Conservation (phyloP, 2,113 vertebrate species). For the Eolophus roseicapilla region DNA sequence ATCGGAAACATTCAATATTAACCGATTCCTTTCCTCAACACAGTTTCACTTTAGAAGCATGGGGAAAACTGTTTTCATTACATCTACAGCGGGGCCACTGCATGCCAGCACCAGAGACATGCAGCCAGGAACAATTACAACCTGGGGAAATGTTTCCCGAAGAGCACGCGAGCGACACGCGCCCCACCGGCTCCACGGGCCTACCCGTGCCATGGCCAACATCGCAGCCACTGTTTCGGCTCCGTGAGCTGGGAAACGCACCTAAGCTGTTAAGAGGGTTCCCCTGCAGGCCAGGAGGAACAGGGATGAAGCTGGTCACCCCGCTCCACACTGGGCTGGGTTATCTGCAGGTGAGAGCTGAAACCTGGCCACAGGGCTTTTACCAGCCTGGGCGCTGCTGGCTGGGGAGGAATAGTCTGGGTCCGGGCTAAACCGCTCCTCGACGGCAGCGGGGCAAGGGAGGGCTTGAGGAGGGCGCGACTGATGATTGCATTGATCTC, state of each 20-base stretch:
- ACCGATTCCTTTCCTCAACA: background rate
- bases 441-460: constrained; percentile 22
- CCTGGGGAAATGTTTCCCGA: background rate
- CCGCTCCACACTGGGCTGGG: background rate
- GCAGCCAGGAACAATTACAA: background rate
- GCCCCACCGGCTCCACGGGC: background rate
- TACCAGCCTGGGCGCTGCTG: background rate
- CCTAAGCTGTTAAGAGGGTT: rapidly evolving
- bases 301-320: background rate
- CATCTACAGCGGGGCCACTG: background rate
- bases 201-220: rapidly evolving
- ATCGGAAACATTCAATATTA: background rate
- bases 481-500: constrained; percentile 61
- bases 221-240: rapidly evolving
- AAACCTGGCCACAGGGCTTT: background rate
- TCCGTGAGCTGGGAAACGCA: background rate
- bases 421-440: background rate
- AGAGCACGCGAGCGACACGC: background rate
- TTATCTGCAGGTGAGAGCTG: background rate
- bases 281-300: background rate
- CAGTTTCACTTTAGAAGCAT: background rate
- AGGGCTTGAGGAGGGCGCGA: constrained; percentile 35
- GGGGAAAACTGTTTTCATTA: background rate
- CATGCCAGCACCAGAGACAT: background rate
- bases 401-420: background rate